A percentile compares a stretch with the other conserved stretches of the same genome.
Conservation (phyloP, 2,113 vertebrate species). For the Pardalotus punctatus region DNA sequence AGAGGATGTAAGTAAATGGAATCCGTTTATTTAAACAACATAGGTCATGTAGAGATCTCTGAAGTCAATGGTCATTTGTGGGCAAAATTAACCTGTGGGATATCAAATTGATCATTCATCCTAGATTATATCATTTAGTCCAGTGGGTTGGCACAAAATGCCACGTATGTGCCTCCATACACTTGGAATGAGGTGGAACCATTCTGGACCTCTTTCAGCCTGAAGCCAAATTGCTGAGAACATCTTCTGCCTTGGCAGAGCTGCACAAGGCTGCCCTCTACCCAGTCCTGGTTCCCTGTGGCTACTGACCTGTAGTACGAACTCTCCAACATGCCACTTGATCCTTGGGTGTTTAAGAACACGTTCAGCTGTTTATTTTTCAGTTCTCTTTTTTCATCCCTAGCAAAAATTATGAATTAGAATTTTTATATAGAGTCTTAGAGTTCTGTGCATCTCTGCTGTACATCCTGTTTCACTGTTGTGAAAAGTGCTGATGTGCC, state of each 20-base stretch:
- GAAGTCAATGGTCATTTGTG: background rate
- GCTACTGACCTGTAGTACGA: background rate
- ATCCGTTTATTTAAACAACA: fast-evolving
- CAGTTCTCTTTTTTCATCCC: background rate
- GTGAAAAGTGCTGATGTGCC: background rate
- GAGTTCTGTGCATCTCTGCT: background rate
- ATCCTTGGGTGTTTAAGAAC: background rate
- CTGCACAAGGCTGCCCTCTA: background rate
- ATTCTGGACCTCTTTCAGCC: background rate
- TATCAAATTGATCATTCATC: background rate
- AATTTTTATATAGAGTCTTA: background rate
- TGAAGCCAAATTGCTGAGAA: background rate
- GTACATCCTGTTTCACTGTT: background rate
- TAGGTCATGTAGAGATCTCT: background rate
- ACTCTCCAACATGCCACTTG: background rate
- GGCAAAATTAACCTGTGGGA: background rate
- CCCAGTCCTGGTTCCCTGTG: background rate
- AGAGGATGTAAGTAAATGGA: constrained; percentile 87
- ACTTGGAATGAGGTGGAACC: background rate
- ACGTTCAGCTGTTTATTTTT: background rate
- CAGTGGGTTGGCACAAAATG: background rate
- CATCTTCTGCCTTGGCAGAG: background rate
- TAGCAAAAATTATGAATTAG: background rate
- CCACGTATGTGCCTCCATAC: background rate
- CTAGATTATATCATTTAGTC: background rate